Evolutionary conservation across 23 tunicate genomes (phyloP), one percentile per base, ranked within the genome.

Genomic region (Trididemnum clinides): DNA sequence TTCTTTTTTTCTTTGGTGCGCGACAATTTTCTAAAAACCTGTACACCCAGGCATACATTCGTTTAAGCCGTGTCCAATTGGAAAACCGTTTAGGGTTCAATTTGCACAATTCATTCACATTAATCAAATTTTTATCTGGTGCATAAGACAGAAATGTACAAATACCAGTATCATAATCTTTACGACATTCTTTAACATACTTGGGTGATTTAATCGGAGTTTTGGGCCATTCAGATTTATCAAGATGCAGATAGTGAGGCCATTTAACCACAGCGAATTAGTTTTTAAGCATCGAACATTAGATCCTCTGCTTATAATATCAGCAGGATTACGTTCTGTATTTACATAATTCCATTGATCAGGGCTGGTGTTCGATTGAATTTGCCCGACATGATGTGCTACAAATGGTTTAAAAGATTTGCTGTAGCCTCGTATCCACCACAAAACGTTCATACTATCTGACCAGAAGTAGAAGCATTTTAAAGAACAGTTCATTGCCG

Each of bases 381-480:
- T 15, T 21, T 59, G 6, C 4, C 69, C 69, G 27, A 59, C 69
- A 12, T 26, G 22, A 21, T 21, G 18, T 12, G 69, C 69, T 4
- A 59, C 69, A 21, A 59, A 59, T 15, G 26, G 18, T 21, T 21
- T 18, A 59, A 59, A 19, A 22, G 69, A 19, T 19, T 4, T 4
- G 4, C 69, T 44, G 54, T 15, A 44, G 15, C 54, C 54, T 44
- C 54, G 54, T 44, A 44, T 44, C n/a, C 26, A 59, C 27, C 69
- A 59, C 69, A 59, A 59, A 59, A 59, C 27, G 4, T 59, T 59
- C 69, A 59, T 59, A 21, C 69, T 59, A 59, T 59, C 69, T 15
- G 69, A 15, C 69, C 69, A 59, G 21, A 59, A 15, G 6, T 18
- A 12, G 69, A 59, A 59, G 27, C 69, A 15, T 12, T 21, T 59